A percentile compares a stretch with the other conserved stretches of the same genome.
Conservation (phyloP, 2,797 vertebrate genomes). For the Epinephelus malabaricus region DNA sequence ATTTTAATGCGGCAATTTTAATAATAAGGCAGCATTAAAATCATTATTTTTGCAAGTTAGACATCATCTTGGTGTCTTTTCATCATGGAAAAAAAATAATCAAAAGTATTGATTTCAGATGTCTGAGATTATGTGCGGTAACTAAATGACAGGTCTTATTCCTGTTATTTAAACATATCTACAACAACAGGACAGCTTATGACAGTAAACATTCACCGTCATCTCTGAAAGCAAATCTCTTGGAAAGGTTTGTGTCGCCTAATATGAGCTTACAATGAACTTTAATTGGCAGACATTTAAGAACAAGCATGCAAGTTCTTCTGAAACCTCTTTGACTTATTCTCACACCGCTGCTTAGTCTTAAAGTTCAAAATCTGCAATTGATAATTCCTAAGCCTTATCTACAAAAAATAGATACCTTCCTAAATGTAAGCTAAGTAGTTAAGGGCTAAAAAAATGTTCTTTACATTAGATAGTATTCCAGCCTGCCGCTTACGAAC, state of each 20-base stretch:
- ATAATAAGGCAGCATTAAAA: too few species aligned
- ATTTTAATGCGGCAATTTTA: too few species aligned
- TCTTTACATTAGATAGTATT: constrained; percentile 5
- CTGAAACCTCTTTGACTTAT: not conserved
- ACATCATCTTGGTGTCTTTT: too few species aligned
- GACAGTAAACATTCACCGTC: not conserved
- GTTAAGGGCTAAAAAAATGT: not conserved
- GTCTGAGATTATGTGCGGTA: too few species aligned
- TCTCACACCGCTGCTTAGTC: not conserved
- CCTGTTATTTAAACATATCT: not conserved
- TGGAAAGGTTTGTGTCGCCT: not conserved
- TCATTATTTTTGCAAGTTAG: too few species aligned
- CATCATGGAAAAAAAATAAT: not conserved
- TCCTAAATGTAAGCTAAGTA: not conserved
- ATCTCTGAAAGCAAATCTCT: not conserved
- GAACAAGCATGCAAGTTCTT: not conserved
- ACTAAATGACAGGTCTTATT: not conserved
- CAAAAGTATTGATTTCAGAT: too few species aligned
- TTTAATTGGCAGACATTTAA: not conserved
- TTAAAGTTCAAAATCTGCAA: not conserved
- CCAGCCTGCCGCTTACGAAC: not conserved
- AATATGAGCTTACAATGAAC: not conserved
- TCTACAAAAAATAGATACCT: not conserved
- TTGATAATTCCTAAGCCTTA: not conserved
- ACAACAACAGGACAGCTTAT: not conserved